Percentiles rank a stretch among this genome's conserved stretches.
Conservation (phyloP, 2,888 invertebrate species). For the Scaptomyza caliginosa region DNA sequence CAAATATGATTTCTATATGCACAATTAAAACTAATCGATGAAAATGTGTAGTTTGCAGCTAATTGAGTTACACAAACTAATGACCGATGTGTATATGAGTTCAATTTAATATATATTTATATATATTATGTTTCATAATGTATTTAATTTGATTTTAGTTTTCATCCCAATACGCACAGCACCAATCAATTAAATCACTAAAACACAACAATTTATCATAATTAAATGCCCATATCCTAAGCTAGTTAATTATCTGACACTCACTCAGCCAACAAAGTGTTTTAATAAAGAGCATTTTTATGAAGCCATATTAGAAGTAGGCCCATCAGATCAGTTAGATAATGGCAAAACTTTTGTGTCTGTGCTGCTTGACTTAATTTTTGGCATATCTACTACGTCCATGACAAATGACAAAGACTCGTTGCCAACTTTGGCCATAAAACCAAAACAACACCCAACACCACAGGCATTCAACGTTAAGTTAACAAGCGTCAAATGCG, state of each 20-base stretch:
- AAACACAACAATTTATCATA: conserved; percentile 65
- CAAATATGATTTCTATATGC: neutral
- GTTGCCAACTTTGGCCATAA: conserved; percentile 65
- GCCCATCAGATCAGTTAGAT: conserved; percentile 35
- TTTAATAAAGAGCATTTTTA: conserved; percentile 52
- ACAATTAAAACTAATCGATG: conserved; percentile 7
- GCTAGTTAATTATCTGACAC: conserved; percentile 22
- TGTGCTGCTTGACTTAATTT: conserved; percentile 58
- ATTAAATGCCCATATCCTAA: conserved; percentile 49
- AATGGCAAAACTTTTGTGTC: conserved; percentile 47
- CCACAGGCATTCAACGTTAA: conserved; percentile 7
- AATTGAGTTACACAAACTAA: neutral
- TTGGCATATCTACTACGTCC: conserved; percentile 48
- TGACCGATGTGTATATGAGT: neutral
- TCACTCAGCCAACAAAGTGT: conserved; percentile 16
- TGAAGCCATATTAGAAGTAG: conserved; percentile 6
- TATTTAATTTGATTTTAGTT: neutral
- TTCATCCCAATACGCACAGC: conserved; percentile 21
- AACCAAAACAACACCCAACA: conserved; percentile 21
- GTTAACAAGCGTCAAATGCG: conserved; percentile 47
- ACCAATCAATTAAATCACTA: conserved; percentile 37
- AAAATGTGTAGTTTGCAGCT: neutral
- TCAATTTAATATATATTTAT: neutral
- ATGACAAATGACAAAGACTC: conserved; percentile 69
- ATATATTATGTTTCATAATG: neutral